phyloP scores from a whole-genome alignment of 2,888 invertebrate genomes.

The Allygus modestus region DNA sequence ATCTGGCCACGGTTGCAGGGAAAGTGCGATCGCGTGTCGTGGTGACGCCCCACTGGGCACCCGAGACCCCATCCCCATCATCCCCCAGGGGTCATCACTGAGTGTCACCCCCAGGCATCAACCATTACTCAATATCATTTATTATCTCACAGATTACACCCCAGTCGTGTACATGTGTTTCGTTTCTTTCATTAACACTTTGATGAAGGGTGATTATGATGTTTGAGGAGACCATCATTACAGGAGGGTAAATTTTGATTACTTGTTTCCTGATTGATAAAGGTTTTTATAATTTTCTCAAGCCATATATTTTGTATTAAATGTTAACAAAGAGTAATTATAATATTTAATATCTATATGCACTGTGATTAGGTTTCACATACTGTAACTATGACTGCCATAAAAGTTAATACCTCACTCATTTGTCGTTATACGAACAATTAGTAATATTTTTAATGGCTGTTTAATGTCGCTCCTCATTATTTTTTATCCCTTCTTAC shows the following conservation, averaged over 20 bases:
- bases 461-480: too few relatives aligned
- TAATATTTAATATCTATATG: too few relatives aligned
- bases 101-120: constrained; percentile 49
- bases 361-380: too few relatives aligned
- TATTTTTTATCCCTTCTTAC: too few relatives aligned
- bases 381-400: too few relatives aligned
- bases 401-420: too few relatives aligned
- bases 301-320: too few relatives aligned
- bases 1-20: background rate
- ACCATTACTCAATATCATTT: constrained; percentile 43
- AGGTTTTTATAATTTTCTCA: too few relatives aligned
- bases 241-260: background rate
- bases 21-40: constrained; percentile 45
- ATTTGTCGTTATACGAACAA: too few relatives aligned
- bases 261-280: too few relatives aligned
- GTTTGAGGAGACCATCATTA: background rate
- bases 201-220: constrained; percentile 8
- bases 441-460: too few relatives aligned
- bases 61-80: constrained; percentile 19
- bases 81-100: constrained; percentile 47
- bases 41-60: constrained; percentile 55
- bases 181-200: constrained; percentile 47
- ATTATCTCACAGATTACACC: constrained; percentile 39
- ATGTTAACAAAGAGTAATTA: too few relatives aligned
- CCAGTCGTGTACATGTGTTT: constrained; percentile 7